Conservation (phyloP, 2,113 vertebrate genomes). For the Brachyhypopomus gauderio region DNA sequence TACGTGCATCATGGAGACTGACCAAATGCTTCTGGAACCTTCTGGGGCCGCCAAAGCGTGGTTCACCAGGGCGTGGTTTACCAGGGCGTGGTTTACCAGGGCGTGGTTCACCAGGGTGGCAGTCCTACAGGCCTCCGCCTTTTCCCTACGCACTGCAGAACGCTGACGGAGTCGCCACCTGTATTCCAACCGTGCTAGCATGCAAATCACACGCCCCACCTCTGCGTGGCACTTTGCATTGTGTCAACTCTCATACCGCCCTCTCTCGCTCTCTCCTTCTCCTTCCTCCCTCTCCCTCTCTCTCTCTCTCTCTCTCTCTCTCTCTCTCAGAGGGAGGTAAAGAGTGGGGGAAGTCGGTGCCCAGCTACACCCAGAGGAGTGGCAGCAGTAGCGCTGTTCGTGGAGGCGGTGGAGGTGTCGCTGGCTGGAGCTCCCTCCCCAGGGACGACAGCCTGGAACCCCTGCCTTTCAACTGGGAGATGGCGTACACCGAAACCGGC, state of each 20-base stretch:
- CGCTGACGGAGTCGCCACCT: not conserved
- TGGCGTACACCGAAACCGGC: slow-evolving; percentile 96
- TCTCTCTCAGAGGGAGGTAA: slow-evolving; percentile 48
- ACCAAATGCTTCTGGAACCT: too few relatives aligned
- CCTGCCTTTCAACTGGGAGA: slow-evolving; percentile 94
- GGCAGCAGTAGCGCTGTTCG: slow-evolving; percentile 62
- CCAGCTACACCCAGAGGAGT: slow-evolving; percentile 93
- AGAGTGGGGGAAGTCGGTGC: slow-evolving; percentile 88
- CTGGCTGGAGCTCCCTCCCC: slow-evolving; percentile 80
- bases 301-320: slow-evolving; percentile 14
- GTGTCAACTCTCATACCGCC: not conserved
- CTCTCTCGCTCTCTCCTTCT: slow-evolving; percentile 6
- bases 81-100: too few relatives aligned
- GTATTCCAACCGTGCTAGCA: slow-evolving; percentile 20
- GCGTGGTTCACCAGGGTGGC: too few relatives aligned
- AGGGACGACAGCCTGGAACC: slow-evolving; percentile 91
- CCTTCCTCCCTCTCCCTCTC: not conserved
- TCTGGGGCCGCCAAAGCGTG: too few relatives aligned
- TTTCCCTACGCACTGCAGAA: not conserved
- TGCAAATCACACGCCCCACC: slow-evolving; percentile 26
- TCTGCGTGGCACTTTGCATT: slow-evolving; percentile 36
- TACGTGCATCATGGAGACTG: not conserved
- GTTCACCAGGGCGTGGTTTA: too few relatives aligned
- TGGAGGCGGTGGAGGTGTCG: slow-evolving; percentile 62
- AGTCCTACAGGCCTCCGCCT: not conserved